Evolutionary conservation across 2,888 invertebrate genomes (phyloP).

Genomic region (Lycophotia porphyrea): DNA sequence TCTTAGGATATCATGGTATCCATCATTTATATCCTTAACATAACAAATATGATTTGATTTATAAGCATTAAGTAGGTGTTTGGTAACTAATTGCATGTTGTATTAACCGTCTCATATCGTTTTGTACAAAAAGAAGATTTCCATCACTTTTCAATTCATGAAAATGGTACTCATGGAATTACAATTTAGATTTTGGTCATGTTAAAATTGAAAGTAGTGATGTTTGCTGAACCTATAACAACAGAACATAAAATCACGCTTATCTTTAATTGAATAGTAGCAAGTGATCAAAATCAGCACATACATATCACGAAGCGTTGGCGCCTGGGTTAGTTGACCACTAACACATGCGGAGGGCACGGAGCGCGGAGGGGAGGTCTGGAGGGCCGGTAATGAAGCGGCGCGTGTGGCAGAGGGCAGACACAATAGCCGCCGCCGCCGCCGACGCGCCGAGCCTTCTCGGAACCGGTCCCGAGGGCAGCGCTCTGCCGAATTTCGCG

Average conservation of each 20-base stretch:
- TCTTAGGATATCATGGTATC: slow-evolving; percentile 72
- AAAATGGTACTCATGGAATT: neutral
- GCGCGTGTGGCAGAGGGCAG: slow-evolving; percentile 85
- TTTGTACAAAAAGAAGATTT: slow-evolving; percentile 11
- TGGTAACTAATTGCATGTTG: neutral
- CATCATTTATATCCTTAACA: slow-evolving; percentile 59
- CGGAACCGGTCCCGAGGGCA: slow-evolving; percentile 86
- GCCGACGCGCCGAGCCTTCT: slow-evolving; percentile 82
- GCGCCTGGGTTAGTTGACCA: slow-evolving; percentile 74
- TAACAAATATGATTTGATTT: slow-evolving; percentile 59
- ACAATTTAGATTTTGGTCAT: neutral
- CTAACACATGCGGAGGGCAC: slow-evolving; percentile 61
- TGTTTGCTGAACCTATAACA: neutral
- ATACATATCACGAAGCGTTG: slow-evolving; percentile 71
- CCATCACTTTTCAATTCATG: neutral
- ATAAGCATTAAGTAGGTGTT: slow-evolving; percentile 17
- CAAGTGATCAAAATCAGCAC: slow-evolving; percentile 60
- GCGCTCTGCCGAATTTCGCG: slow-evolving; percentile 89
- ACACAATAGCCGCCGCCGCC: slow-evolving; percentile 87
- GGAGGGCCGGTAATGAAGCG: slow-evolving; percentile 81
- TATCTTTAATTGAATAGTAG: slow-evolving; percentile 51
- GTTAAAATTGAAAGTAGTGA: slow-evolving; percentile 21
- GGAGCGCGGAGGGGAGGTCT: slow-evolving; percentile 59
- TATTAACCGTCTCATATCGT: neutral
- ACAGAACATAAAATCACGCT: slow-evolving; percentile 17